Conservation (phyloP, 2,888 invertebrate species). For the Pandemis cinnamomeana region DNA sequence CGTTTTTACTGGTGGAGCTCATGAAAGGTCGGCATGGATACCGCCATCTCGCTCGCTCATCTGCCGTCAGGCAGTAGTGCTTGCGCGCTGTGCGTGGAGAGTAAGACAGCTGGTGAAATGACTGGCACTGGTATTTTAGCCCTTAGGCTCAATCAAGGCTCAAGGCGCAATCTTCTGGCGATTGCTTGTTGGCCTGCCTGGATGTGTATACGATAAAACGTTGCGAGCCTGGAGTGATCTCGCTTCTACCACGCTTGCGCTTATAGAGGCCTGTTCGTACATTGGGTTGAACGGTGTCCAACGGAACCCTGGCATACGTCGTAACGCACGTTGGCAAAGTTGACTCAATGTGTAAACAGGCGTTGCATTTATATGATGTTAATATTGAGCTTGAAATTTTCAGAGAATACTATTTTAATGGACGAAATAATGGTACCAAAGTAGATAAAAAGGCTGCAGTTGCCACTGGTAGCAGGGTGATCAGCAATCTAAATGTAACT, state of each 20-base stretch:
- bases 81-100: too few relatives aligned
- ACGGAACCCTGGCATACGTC: not conserved
- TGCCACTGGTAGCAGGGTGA: slow-evolving; percentile 69
- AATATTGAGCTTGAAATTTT: slow-evolving; percentile 41
- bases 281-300: not conserved
- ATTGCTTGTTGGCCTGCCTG: too few relatives aligned
- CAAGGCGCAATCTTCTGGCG: too few relatives aligned
- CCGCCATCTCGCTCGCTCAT: too few relatives aligned
- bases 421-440: slow-evolving; percentile 65
- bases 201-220: too few relatives aligned
- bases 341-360: not conserved
- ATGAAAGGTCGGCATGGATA: too few relatives aligned
- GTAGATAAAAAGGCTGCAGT: slow-evolving; percentile 69
- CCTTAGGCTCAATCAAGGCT: too few relatives aligned
- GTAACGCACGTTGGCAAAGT: not conserved
- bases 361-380: not conserved
- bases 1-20: too few relatives aligned
- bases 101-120: too few relatives aligned
- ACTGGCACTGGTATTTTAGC: too few relatives aligned
- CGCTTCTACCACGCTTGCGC: not conserved
- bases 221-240: too few relatives aligned
- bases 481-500: slow-evolving; percentile 68
- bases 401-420: slow-evolving; percentile 71
- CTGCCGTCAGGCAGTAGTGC: too few relatives aligned
- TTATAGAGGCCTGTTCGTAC: not conserved